Evolutionary conservation across 2,888 invertebrate genomes (phyloP).

Genomic region (Drosophila pseudotakahashii): DNA sequence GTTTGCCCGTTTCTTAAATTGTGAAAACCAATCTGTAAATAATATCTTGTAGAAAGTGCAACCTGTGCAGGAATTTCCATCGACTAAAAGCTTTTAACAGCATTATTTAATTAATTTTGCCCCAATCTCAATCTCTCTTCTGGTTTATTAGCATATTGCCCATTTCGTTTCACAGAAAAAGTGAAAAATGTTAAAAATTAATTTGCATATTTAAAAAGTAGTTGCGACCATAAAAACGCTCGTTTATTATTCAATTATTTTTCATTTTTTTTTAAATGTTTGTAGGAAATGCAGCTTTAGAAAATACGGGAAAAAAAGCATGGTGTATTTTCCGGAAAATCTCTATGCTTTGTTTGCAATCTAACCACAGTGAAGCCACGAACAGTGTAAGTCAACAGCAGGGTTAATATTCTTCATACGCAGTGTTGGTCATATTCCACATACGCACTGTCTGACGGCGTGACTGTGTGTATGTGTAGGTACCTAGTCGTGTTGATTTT

Average conservation of each 20-base stretch:
- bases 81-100: conserved; percentile 3
- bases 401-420: conserved; percentile 20
- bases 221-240: conserved; percentile 21
- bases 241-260: conserved; percentile 24
- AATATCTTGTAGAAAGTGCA: not conserved
- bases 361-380: conserved; percentile 14
- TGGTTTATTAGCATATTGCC: conserved; percentile 5
- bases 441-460: conserved; percentile 22
- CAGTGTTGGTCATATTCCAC: conserved; percentile 13
- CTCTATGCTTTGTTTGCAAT: conserved; percentile 12
- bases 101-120: conserved; percentile 8
- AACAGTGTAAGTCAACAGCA: not conserved
- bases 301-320: conserved; percentile 6
- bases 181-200: conserved; percentile 9
- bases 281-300: conserved; percentile 2
- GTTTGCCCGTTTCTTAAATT: not conserved
- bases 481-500: not conserved
- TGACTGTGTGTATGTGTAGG: not conserved
- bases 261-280: not conserved
- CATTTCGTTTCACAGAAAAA: conserved; percentile 13
- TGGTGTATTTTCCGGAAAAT: not conserved
- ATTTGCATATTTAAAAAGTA: conserved; percentile 31
- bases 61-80: not conserved
- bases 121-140: not conserved
- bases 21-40: not conserved